Evolutionary conservation across 2,888 invertebrate genomes (phyloP).

Genomic region (Onchidella celtica): DNA sequence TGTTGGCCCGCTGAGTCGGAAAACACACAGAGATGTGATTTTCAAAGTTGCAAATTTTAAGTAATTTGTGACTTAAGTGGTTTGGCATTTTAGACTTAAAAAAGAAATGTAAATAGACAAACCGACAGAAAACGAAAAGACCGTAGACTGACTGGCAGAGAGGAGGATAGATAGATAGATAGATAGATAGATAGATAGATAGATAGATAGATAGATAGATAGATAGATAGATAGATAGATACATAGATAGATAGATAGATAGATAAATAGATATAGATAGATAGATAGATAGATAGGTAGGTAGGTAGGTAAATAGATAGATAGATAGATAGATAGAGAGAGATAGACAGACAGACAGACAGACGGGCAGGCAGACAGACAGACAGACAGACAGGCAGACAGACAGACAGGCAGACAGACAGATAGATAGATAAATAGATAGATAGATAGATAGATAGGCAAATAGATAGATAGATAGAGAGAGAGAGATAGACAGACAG

Average conservation of each 20-base stretch:
- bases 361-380: background rate
- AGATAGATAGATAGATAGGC: background rate
- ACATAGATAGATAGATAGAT: too few relatives aligned
- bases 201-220: conserved; percentile 8
- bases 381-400: background rate
- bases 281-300: background rate
- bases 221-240: too few relatives aligned
- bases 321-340: background rate
- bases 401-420: background rate
- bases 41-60: too few relatives aligned
- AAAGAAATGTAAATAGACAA: background rate
- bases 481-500: conserved; percentile 7
- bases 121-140: background rate
- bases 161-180: background rate
- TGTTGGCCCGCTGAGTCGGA: too few relatives aligned
- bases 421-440: background rate
- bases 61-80: too few relatives aligned
- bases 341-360: background rate
- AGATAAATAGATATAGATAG: too few relatives aligned
- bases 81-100: too few relatives aligned
- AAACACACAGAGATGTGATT: too few relatives aligned
- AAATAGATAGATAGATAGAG: background rate
- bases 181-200: conserved; percentile 17
- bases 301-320: background rate
- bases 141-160: background rate